Conservation (phyloP, 1,140 invertebrate species). For the Drosophila elegans region DNA sequence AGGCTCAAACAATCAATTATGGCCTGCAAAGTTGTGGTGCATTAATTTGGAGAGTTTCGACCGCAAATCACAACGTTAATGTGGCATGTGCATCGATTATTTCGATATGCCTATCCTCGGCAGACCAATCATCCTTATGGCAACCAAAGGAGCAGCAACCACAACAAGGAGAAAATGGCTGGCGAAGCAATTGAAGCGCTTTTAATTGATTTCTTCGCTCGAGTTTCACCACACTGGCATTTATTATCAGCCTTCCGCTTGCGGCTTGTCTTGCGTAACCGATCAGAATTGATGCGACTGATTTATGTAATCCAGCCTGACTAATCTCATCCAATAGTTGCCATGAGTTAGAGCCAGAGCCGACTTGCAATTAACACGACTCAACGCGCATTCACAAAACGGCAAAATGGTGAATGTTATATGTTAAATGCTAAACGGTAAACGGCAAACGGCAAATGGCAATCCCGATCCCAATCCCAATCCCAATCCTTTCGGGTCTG, state of each 20-base stretch:
- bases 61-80: slow-evolving; percentile 38
- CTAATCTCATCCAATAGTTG: slow-evolving; percentile 67
- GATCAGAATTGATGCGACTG: slow-evolving; percentile 60
- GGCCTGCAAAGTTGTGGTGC: background rate
- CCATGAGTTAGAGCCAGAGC: slow-evolving; percentile 5
- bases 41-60: slow-evolving; percentile 14
- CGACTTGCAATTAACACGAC: slow-evolving; percentile 70
- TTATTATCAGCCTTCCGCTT: slow-evolving; percentile 35
- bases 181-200: slow-evolving; percentile 59
- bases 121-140: slow-evolving; percentile 9
- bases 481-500: slow-evolving; percentile 69
- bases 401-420: slow-evolving; percentile 24
- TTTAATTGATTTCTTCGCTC: slow-evolving; percentile 73
- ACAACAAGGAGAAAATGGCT: slow-evolving; percentile 25
- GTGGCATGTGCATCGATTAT: slow-evolving; percentile 37
- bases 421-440: slow-evolving; percentile 21
- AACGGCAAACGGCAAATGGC: slow-evolving; percentile 15
- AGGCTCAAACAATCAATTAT: background rate
- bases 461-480: slow-evolving; percentile 27
- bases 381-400: slow-evolving; percentile 65
- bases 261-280: slow-evolving; percentile 56
- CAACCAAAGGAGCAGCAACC: slow-evolving; percentile 33
- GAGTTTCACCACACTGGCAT: slow-evolving; percentile 21
- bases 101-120: slow-evolving; percentile 23
- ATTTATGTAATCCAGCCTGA: slow-evolving; percentile 61